Conservation (phyloP, 2,888 invertebrate genomes). For the Acanthosepion esculentum region DNA sequence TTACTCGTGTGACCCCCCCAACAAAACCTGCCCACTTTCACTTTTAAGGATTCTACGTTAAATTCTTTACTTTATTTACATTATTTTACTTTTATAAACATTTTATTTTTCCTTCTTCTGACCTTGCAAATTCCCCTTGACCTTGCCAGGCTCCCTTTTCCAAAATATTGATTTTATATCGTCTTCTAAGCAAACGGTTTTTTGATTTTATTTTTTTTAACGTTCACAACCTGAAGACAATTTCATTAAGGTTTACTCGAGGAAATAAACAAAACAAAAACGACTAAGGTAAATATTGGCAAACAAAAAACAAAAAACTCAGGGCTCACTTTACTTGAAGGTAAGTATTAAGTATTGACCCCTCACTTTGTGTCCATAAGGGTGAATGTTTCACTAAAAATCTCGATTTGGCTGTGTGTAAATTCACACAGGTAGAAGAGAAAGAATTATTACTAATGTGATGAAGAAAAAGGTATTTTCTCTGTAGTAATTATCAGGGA, state of each 20-base stretch:
- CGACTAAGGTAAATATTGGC: neutral
- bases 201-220: neutral
- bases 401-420: no score
- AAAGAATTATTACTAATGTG: no score
- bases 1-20: neutral
- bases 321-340: neutral
- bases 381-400: neutral
- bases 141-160: neutral
- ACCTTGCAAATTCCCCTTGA: neutral
- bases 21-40: neutral
- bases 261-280: neutral
- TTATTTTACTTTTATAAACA: neutral
- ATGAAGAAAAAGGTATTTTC: no score
- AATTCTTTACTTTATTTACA: neutral
- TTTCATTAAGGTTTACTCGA: neutral
- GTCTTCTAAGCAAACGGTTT: neutral
- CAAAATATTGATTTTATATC: neutral
- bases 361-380: neutral
- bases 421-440: no score
- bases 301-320: neutral
- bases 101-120: neutral
- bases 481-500: no score
- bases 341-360: neutral
- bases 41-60: neutral
- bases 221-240: no score